phyloP scores from a whole-genome alignment of 2,888 invertebrate genomes.

The Parasteatoda lunata region DNA sequence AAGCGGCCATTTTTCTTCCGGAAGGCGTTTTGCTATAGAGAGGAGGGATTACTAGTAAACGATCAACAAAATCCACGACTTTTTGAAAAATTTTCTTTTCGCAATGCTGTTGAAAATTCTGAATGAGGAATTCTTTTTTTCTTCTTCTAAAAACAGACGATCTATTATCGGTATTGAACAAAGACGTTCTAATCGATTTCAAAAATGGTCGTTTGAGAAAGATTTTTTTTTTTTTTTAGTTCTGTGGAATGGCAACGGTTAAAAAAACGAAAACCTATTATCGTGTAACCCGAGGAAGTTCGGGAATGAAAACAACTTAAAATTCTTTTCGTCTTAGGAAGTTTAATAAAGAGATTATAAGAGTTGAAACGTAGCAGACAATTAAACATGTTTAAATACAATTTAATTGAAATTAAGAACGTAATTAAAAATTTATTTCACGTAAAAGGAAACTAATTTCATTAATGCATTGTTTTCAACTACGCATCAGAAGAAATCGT shows the following conservation, averaged over 20 bases:
- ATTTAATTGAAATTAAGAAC: conserved; percentile 26
- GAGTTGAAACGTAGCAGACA: neutral
- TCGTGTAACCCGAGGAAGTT: neutral
- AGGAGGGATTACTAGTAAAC: conserved; percentile 25
- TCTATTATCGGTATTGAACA: conserved; percentile 2
- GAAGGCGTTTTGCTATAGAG: conserved; percentile 5
- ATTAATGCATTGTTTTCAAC: neutral
- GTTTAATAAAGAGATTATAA: neutral
- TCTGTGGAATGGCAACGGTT: neutral
- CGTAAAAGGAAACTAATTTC: neutral
- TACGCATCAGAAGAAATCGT: neutral
- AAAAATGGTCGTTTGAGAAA: neutral
- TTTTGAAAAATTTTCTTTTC: neutral
- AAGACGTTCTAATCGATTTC: neutral
- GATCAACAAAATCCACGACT: conserved; percentile 18
- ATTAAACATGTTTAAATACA: neutral
- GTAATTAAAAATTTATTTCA: neutral
- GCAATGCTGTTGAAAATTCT: neutral
- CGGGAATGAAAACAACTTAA: neutral
- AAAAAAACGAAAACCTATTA: neutral
- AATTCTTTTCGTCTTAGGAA: neutral
- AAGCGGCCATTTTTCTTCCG: conserved; percentile 28
- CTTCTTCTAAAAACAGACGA: neutral
- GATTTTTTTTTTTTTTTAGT: neutral
- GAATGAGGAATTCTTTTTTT: neutral